Conservation (phyloP, 2,797 vertebrate genomes). For the Lepus oiostolus region DNA sequence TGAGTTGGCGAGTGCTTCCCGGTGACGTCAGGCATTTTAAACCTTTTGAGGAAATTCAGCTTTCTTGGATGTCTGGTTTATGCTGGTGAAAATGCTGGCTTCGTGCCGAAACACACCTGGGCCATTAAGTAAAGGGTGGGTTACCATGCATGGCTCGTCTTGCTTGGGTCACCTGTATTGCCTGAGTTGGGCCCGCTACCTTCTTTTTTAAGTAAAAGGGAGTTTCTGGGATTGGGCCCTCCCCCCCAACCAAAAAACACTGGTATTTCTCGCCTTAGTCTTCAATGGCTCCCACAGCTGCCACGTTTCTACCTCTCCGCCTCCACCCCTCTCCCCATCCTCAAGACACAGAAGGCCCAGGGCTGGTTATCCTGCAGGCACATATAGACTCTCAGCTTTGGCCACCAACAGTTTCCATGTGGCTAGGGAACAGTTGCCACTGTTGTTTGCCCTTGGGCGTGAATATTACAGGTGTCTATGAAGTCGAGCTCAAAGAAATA, state of each 20-base stretch:
- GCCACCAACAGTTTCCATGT: conserved; percentile 62
- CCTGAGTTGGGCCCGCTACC: not conserved
- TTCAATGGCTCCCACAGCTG: not conserved
- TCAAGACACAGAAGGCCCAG: not conserved
- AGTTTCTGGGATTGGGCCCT: not conserved
- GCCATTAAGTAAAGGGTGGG: conserved; percentile 65
- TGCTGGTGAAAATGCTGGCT: conserved; percentile 69
- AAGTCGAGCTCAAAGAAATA: conserved; percentile 80
- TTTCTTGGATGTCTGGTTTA: conserved; percentile 75
- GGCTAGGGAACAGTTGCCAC: conserved; percentile 54
- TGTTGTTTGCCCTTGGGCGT: conserved; percentile 77
- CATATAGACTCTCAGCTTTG: conserved; percentile 26
- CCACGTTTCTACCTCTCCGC: not conserved
- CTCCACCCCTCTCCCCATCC: not conserved
- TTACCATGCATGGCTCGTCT: conserved; percentile 6
- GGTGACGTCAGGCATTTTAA: conserved; percentile 72
- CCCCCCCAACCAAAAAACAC: not conserved
- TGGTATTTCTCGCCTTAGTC: not conserved
- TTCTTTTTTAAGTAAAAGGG: conserved; percentile 28
- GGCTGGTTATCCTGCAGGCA: conserved; percentile 60
- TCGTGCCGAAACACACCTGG: conserved; percentile 73
- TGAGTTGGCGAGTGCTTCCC: conserved; percentile 56
- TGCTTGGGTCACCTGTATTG: not conserved
- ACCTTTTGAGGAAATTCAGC: conserved; percentile 74
- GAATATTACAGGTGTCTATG: conserved; percentile 74